Base-by-base conservation (phyloP, 1,140 invertebrate genomes). In the Bilobella aurantiaca region DNA sequence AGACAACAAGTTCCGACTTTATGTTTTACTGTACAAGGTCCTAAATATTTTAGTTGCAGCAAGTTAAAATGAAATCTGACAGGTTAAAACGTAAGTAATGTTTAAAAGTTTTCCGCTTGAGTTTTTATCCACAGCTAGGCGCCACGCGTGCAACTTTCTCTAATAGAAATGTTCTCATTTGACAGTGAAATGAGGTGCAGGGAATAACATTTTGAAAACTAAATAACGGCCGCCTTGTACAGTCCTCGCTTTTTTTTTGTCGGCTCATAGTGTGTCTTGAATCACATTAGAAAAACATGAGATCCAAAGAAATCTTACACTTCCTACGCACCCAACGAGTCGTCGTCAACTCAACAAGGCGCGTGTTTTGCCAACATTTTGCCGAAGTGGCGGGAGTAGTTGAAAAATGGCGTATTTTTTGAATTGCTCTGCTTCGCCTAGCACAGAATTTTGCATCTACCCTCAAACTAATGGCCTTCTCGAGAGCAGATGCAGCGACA, bases 231-330 rank as follows among this genome's bases (percentile, higher is more conserved):
- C 14, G 14, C 8, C 49, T 53, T 53, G 8, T 16, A 14, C 12
- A 23, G 49, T 18, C n/a, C n/a, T 42, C 8, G 8, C 37, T 42
- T 42, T 42, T 42, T 12, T 42, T 42, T 42, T 42, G n/a, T 8
- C 37, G n/a, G 37, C 8, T 42, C 37, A 42, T 12, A 42, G 8
- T 42, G 8, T 42, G n/a, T 12, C 8, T n/a, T 18, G 34, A 42
- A 42, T 42, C 8, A 53, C 49, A 53, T 53, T 53, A 53, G 49
- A 53, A 53, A 53, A 53, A 53, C 49, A 53, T 53, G 49, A 53
- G 49, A 5, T 5, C 14, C 34, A n/a, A n/a, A n/a, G n/a, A n/a
- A n/a, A n/a, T n/a, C n/a, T n/a, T n/a, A n/a, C n/a, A n/a, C n/a
- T n/a, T n/a, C n/a, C n/a, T n/a, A n/a, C n/a, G n/a, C n/a, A n/a